Conservation (phyloP, 2,797 vertebrate species). For the Spinus olivaceus region DNA sequence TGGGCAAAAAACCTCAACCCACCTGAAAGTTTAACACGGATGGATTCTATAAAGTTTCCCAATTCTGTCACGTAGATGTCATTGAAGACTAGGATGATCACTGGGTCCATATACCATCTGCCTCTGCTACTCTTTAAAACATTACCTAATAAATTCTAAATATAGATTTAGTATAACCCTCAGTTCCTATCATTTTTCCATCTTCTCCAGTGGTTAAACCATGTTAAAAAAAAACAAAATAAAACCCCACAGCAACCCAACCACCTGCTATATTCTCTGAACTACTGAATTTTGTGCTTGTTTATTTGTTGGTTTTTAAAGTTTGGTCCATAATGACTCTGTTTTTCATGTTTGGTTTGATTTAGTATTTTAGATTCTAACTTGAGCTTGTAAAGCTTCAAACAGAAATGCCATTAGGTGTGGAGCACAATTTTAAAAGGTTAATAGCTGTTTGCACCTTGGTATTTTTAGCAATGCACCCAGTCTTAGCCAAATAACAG, state of each 20-base stretch:
- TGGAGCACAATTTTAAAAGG: background rate
- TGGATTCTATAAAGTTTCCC: background rate
- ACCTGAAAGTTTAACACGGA: background rate
- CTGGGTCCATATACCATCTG: fast-evolving
- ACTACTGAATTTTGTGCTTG: background rate
- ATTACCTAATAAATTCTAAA: background rate
- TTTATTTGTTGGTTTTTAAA: background rate
- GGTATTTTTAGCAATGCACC: background rate
- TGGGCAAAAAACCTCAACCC: background rate
- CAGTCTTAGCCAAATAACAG: background rate
- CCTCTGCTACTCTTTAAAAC: background rate
- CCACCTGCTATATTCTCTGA: background rate
- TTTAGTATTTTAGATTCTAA: background rate
- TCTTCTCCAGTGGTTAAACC: background rate
- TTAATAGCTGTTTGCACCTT: background rate
- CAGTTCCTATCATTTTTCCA: background rate
- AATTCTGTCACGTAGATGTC: background rate
- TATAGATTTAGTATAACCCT: background rate
- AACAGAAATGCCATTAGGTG: background rate
- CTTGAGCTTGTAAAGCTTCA: background rate
- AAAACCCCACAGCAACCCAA: background rate
- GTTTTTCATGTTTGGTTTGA: background rate
- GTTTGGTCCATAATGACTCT: background rate
- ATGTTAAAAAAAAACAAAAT: background rate
- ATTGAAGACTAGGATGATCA: background rate